phyloP scores from a whole-genome alignment of 2,113 vertebrate genomes.

The Burhinus oedicnemus region DNA sequence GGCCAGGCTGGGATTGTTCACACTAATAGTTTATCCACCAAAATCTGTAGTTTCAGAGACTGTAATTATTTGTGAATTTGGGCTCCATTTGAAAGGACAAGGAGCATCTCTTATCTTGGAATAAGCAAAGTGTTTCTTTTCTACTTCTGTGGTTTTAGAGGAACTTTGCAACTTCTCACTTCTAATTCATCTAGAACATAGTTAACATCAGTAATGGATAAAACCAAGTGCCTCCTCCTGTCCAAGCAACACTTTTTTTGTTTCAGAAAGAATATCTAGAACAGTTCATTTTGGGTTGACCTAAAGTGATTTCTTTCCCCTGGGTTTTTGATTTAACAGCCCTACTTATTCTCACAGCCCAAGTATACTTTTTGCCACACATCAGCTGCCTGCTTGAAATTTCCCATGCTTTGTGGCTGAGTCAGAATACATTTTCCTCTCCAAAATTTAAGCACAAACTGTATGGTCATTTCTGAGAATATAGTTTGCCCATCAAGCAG shows the following conservation, averaged over 20 bases:
- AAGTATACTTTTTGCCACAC: neutral
- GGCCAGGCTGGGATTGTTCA: neutral
- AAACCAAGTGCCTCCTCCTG: neutral
- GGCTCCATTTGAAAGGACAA: neutral
- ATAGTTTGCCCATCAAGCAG: neutral
- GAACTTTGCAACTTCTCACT: neutral
- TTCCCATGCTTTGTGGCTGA: neutral
- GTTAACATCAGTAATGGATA: neutral
- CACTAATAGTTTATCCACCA: neutral
- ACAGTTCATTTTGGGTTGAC: neutral
- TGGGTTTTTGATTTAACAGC: constrained; percentile 4
- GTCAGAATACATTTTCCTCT: neutral
- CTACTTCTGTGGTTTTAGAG: neutral
- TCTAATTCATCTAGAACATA: neutral
- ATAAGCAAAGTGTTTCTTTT: neutral
- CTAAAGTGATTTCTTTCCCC: neutral
- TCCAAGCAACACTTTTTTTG: neutral
- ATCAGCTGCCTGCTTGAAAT: neutral
- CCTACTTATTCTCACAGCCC: neutral
- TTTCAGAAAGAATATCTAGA: neutral
- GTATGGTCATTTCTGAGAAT: neutral
- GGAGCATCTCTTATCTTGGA: neutral
- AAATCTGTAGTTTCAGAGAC: neutral
- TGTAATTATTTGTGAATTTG: neutral
- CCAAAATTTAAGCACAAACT: constrained; percentile 5